Evolutionary conservation across 2,888 invertebrate genomes (phyloP).

Genomic region (Urechis unicinctus): DNA sequence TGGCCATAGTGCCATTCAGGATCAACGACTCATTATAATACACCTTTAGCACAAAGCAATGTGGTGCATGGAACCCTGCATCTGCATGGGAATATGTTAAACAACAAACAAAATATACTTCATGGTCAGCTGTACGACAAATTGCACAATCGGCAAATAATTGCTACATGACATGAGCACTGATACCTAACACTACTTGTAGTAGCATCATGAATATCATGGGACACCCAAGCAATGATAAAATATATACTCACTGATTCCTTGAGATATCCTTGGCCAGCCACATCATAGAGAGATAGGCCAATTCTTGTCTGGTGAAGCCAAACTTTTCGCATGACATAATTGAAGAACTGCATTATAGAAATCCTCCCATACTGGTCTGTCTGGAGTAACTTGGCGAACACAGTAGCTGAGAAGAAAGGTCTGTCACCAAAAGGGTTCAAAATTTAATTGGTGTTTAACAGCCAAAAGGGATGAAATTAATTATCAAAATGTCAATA

Average conservation of each 20-base stretch:
- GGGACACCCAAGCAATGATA: background rate
- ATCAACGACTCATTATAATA: background rate
- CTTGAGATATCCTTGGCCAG: conserved; percentile 82
- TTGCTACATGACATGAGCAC: too few species aligned
- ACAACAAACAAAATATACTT: too few species aligned
- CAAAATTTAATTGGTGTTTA: background rate
- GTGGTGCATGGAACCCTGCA: too few species aligned
- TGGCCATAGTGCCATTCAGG: too few species aligned
- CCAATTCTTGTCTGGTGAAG: conserved; percentile 89
- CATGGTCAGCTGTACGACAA: too few species aligned
- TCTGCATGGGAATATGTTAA: too few species aligned
- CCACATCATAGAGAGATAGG: conserved; percentile 83
- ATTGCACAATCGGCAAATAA: too few species aligned
- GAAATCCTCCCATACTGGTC: conserved; percentile 82
- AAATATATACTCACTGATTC: conserved; percentile 61
- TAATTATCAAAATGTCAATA: background rate
- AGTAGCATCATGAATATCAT: too few species aligned
- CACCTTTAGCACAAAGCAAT: too few species aligned
- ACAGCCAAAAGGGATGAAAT: background rate
- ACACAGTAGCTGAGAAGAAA: conserved; percentile 80
- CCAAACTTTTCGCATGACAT: conserved; percentile 90
- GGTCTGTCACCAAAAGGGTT: conserved; percentile 55
- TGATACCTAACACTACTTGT: too few species aligned
- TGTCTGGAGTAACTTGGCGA: conserved; percentile 77
- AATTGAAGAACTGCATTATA: conserved; percentile 86